Percentiles rank a stretch among this genome's conserved stretches.
phyloP scores from a whole-genome alignment of 2,797 vertebrate genomes.

The Vireo griseus region DNA sequence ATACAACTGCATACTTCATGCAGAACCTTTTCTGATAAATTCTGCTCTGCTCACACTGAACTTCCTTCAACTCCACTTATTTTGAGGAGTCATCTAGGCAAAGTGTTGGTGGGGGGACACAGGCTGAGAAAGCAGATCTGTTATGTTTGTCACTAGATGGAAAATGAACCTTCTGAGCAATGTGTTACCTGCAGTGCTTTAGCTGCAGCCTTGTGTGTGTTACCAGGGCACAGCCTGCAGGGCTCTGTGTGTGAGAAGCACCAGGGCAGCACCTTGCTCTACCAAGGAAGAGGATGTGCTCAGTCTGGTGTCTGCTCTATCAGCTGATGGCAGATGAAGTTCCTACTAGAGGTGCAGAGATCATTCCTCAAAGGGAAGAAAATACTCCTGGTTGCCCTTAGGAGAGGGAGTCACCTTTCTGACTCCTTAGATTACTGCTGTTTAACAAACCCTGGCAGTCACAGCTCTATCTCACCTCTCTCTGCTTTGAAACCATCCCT shows the following conservation, averaged over 20 bases:
- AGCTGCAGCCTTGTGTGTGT: not conserved
- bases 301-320: not conserved
- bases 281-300: not conserved
- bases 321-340: conserved; percentile 15
- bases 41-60: not conserved
- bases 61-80: not conserved
- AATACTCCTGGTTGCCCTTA: not conserved
- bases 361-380: conserved; percentile 20
- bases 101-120: rapidly evolving
- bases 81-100: not conserved
- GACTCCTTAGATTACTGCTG: not conserved
- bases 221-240: not conserved
- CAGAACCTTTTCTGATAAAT: not conserved
- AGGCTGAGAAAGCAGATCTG: not conserved
- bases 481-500: not conserved
- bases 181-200: rapidly evolving
- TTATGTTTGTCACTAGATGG: not conserved
- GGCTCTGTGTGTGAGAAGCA: not conserved
- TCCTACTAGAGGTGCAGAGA: not conserved
- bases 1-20: not conserved
- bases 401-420: not conserved
- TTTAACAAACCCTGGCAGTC: not conserved
- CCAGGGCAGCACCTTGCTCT: not conserved
- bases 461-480: not conserved
- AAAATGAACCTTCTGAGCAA: not conserved